These are phyloP conservation scores for Leucopternis melanops DNA, from an alignment of 2,113 vertebrate genomes.

Conservation along the genomic window DNA sequence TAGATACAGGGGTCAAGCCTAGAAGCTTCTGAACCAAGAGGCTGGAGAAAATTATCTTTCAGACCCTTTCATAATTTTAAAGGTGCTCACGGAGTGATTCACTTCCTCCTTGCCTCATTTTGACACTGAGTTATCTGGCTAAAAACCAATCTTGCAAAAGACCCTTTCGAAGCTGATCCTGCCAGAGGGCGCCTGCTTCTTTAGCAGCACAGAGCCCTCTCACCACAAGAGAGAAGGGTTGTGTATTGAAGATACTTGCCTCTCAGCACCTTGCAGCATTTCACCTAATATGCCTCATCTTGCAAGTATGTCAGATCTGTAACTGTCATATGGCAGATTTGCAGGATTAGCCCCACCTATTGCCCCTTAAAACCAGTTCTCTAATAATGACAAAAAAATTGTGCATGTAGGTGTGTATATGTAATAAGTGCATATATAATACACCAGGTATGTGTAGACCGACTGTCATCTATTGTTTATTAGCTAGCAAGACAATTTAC, in stretches of 20 bases:
- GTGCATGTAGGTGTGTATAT: background rate
- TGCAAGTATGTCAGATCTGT: background rate
- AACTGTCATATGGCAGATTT: background rate
- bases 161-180: background rate
- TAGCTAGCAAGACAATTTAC: background rate
- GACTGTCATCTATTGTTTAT: background rate
- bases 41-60: background rate
- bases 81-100: background rate
- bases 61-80: background rate
- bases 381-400: background rate
- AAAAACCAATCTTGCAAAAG: background rate
- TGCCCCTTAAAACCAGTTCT: background rate
- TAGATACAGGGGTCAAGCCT: background rate
- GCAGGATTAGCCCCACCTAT: background rate
- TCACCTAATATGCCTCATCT: background rate
- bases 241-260: background rate
- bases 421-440: background rate
- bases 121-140: background rate
- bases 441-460: background rate
- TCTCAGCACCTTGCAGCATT: background rate
- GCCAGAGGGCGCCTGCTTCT: background rate
- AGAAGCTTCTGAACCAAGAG: background rate
- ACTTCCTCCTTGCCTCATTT: background rate
- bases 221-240: background rate
- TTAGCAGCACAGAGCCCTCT: background rate